A percentile compares a stretch with the other conserved stretches of the same genome.
These are phyloP conservation scores for Antechinus flavipes DNA, from an alignment of 2,113 vertebrate genomes.

Conservation along the genomic window DNA sequence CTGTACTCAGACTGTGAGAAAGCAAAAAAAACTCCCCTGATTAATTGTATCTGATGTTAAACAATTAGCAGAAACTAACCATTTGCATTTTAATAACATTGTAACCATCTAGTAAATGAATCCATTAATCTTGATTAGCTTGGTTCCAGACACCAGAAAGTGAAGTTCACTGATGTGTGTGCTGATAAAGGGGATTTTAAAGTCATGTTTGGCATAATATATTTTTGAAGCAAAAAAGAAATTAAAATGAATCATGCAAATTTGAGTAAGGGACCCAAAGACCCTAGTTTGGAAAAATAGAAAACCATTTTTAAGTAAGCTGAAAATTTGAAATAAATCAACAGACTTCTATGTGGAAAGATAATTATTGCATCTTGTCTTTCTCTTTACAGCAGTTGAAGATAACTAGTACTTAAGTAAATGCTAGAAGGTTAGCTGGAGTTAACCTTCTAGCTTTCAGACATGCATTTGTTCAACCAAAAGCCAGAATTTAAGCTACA, in stretches of 20 bases:
- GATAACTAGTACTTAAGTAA: not conserved
- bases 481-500: not conserved
- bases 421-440: not conserved
- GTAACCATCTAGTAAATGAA: slow-evolving; percentile 94
- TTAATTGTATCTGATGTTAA: slow-evolving; percentile 93
- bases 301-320: slow-evolving; percentile 41
- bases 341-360: not conserved
- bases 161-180: slow-evolving; percentile 85
- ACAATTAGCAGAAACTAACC: slow-evolving; percentile 94
- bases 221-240: slow-evolving; percentile 70
- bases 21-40: slow-evolving; percentile 83
- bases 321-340: slow-evolving; percentile 8
- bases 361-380: not conserved
- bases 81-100: slow-evolving; percentile 99
- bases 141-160: slow-evolving; percentile 85
- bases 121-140: slow-evolving; percentile 98
- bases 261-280: slow-evolving; percentile 54
- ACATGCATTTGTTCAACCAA: not conserved
- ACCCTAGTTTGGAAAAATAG: slow-evolving; percentile 23
- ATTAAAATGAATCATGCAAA: slow-evolving; percentile 42
- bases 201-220: slow-evolving; percentile 62
- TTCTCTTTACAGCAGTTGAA: not conserved
- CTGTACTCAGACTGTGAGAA: slow-evolving; percentile 77
- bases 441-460: not conserved
- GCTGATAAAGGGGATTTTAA: slow-evolving; percentile 69